Evolutionary conservation across 2,888 invertebrate species (phyloP), one percentile per base, ranked within the genome.

Genomic region (Seira sanloemensis): DNA sequence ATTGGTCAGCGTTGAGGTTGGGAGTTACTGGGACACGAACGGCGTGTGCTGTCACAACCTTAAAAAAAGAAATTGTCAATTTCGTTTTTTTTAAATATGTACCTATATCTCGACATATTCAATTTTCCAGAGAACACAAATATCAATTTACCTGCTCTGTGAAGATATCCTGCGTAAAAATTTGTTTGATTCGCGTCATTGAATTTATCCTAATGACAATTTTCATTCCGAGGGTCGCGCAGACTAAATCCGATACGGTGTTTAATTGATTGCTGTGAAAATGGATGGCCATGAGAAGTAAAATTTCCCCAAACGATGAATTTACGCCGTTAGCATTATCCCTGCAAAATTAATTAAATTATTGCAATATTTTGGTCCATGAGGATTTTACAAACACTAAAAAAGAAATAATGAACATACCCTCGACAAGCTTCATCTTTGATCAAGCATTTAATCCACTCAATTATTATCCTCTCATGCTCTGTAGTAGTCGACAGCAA

Each of bases 141-240:
- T 18, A 75, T 19, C 16, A 26, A 50, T 27, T 23, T 91, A 94
- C 94, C 93, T 98, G 97, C 91, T 98, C 98, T 0, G 98, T 98
- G 91, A 98, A 98, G 88, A 99, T 96, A 91, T 98, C 98, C 90
- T 97, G 97, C 0, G 97, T 98, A 91, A 99, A 98, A 37, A 98
- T 96, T 90, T 96, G 96, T 91, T 97, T 97, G 92, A 97, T 96
- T 77, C 96, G 93, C 0, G 95, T 95, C 89, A 97, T 94, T 90
- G 96, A 97, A 90, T 97, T 97, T 12, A 96, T 95, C 27, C 97
- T 92, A 66, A 96, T 95, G 0, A 96, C 95, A 84, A 97, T 96
- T 91, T 98, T 97, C 97, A 99, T 98, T 25, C 98, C 97, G 1
- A 99, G 92, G 0, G 97, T 98, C 1, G 97, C 95, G 90, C 97